phyloP scores from a whole-genome alignment of 2,888 invertebrate species.

The Pasiphila rectangulata region DNA sequence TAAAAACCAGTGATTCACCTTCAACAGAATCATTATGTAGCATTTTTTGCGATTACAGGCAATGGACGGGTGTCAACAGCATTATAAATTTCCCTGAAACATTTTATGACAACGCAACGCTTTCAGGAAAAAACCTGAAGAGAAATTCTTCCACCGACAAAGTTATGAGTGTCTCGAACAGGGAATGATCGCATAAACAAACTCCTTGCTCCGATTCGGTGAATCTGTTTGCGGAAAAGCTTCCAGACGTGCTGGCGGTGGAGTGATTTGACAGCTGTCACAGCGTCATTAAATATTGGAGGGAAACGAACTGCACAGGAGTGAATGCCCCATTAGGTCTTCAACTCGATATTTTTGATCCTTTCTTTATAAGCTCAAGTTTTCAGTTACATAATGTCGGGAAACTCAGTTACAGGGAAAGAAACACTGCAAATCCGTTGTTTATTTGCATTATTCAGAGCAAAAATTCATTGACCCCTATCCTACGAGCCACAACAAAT shows the following conservation, averaged over 20 bases:
- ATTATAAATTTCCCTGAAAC: constrained; percentile 41
- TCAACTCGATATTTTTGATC: constrained; percentile 11
- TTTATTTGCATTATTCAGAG: background rate
- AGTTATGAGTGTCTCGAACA: constrained; percentile 34
- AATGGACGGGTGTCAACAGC: constrained; percentile 35
- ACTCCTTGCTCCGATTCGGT: constrained; percentile 35
- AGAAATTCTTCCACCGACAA: constrained; percentile 26
- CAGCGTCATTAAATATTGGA: constrained; percentile 36
- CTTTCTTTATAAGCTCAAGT: too few species aligned
- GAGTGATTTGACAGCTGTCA: constrained; percentile 42
- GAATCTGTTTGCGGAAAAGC: constrained; percentile 37
- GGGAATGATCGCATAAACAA: constrained; percentile 38
- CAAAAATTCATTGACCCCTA: background rate
- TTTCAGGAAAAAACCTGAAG: constrained; percentile 30
- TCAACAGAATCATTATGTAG: constrained; percentile 23
- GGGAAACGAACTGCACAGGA: constrained; percentile 27
- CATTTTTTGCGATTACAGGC: constrained; percentile 27
- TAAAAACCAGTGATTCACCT: constrained; percentile 24
- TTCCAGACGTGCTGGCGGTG: constrained; percentile 32
- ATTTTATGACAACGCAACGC: constrained; percentile 22
- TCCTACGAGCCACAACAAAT: background rate
- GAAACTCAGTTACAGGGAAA: background rate
- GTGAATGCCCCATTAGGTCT: constrained; percentile 24
- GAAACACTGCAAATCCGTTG: background rate
- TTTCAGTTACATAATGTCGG: background rate